These are phyloP conservation scores for Chorisops tibialis DNA, from an alignment of 2,888 invertebrate genomes.

Conservation along the genomic window DNA sequence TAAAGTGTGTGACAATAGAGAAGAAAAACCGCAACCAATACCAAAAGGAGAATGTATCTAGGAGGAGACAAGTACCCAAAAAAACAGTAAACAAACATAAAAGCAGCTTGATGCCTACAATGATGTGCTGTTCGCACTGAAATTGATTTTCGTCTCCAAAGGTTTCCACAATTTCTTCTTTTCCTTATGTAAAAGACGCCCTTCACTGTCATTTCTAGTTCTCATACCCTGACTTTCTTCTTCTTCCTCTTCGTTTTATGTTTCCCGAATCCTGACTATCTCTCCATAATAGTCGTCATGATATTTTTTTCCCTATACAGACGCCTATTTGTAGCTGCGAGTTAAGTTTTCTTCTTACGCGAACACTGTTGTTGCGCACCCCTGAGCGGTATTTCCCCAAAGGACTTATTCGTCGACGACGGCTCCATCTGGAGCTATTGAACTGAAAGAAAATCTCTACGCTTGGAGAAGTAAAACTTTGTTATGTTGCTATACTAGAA, in stretches of 20 bases:
- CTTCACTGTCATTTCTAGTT: neutral
- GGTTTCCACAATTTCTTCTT: slow-evolving; percentile 15
- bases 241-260: slow-evolving; percentile 2
- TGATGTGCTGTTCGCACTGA: slow-evolving; percentile 13
- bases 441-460: slow-evolving; percentile 4
- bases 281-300: neutral
- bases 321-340: slow-evolving; percentile 8
- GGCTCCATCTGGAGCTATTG: slow-evolving; percentile 23
- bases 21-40: too few species aligned
- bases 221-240: neutral
- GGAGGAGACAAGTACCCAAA: too few species aligned
- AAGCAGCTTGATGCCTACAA: neutral
- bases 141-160: slow-evolving; percentile 17
- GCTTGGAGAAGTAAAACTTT: too few species aligned
- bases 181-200: neutral
- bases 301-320: slow-evolving; percentile 1
- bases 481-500: too few species aligned
- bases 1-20: too few species aligned
- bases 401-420: slow-evolving; percentile 11
- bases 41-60: too few species aligned
- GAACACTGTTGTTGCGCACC: slow-evolving; percentile 8
- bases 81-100: too few species aligned
- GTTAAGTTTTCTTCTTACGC: neutral
- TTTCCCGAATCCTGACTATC: neutral
- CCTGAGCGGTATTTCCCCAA: neutral